Evolutionary conservation across 2,113 vertebrate species (phyloP).

Genomic region (Podilymbus podiceps): DNA sequence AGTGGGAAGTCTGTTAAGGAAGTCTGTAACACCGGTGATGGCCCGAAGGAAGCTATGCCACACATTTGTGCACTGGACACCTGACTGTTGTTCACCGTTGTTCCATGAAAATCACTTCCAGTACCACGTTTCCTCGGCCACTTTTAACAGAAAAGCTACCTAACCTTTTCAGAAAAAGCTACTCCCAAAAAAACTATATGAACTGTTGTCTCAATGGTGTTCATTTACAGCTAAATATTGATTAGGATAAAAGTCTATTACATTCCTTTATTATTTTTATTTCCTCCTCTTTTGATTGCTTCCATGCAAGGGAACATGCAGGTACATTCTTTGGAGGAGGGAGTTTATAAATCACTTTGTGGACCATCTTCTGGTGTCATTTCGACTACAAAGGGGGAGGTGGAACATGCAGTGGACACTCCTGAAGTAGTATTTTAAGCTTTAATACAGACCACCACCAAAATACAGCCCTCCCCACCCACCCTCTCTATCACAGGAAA

Average conservation of each 20-base stretch:
- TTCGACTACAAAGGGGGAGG: neutral
- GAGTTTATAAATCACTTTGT: neutral
- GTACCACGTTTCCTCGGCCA: neutral
- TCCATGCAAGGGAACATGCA: neutral
- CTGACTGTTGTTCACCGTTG: neutral
- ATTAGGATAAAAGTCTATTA: neutral
- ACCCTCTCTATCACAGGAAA: neutral
- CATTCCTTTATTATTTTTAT: neutral
- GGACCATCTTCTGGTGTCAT: neutral
- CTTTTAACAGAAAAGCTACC: neutral
- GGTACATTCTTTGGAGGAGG: neutral
- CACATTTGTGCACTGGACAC: fast-evolving
- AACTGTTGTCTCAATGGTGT: neutral
- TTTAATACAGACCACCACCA: neutral
- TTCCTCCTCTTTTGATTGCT: neutral
- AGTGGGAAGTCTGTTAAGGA: neutral
- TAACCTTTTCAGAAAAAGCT: neutral
- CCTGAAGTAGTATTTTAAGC: neutral
- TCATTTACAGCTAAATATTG: neutral
- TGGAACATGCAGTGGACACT: neutral
- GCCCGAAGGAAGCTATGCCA: neutral
- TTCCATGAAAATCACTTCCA: neutral
- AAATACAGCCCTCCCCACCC: neutral
- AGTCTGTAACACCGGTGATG: neutral
- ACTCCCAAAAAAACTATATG: neutral